phyloP scores from a whole-genome alignment of 1,140 invertebrate genomes.

The Camponotus vicinus region DNA sequence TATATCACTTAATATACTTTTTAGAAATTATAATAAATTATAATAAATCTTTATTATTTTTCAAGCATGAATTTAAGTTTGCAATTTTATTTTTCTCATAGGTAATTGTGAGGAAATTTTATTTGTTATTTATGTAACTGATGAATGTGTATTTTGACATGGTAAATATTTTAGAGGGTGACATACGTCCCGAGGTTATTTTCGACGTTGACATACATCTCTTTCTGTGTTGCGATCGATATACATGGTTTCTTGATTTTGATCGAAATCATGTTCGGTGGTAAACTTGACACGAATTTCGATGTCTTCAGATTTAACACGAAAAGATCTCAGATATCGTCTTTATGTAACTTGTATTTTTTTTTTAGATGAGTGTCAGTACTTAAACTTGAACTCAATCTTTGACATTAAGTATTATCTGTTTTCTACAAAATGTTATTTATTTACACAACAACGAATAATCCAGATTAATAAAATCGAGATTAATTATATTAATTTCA shows the following conservation, averaged over 20 bases:
- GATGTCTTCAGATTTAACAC: background rate
- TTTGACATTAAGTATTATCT: conserved; percentile 10
- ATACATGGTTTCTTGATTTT: conserved; percentile 1
- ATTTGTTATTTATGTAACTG: background rate
- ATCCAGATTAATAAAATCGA: background rate
- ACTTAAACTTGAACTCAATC: background rate
- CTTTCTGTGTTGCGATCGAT: background rate
- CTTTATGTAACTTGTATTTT: background rate
- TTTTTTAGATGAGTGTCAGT: background rate
- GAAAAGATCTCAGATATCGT: background rate
- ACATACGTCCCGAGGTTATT: background rate
- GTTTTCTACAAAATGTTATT: background rate
- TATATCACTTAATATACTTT: background rate
- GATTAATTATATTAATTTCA: background rate
- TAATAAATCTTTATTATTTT: background rate
- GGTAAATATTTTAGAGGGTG: background rate
- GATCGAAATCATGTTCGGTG: background rate
- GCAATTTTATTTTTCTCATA: background rate
- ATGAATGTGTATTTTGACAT: background rate
- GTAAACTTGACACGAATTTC: conserved; percentile 51
- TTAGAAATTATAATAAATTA: background rate
- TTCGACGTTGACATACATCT: background rate
- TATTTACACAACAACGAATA: background rate
- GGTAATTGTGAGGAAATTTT: background rate
- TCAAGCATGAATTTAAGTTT: background rate